Evolutionary conservation across 2,888 invertebrate genomes (phyloP).

Genomic region (Trissolcus japonicus): DNA sequence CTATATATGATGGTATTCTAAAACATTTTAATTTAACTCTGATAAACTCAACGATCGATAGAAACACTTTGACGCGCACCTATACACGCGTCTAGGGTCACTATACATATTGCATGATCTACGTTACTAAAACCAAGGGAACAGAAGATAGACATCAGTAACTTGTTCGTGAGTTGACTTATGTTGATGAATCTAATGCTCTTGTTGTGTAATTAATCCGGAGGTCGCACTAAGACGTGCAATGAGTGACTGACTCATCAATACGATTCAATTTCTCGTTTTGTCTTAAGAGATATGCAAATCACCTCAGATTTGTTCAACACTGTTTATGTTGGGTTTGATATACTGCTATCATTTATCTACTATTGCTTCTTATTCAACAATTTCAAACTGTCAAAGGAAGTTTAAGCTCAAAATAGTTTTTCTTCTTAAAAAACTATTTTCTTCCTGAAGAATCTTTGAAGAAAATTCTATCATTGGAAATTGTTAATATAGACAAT

Average conservation of each 20-base stretch:
- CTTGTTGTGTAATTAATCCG: constrained; percentile 46
- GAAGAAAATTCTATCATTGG: too few relatives aligned
- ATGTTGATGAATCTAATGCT: constrained; percentile 49
- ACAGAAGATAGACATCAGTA: constrained; percentile 27
- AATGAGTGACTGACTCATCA: constrained; percentile 33
- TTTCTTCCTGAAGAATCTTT: too few relatives aligned
- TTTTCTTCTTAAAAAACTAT: too few relatives aligned
- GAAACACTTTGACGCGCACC: constrained; percentile 32
- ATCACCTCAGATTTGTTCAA: constrained; percentile 25
- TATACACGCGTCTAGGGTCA: constrained; percentile 35
- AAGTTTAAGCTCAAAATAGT: too few relatives aligned
- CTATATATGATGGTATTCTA: constrained; percentile 19
- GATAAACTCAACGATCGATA: constrained; percentile 46
- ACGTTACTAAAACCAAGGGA: constrained; percentile 19
- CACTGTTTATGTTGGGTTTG: constrained; percentile 30
- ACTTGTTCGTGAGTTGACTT: constrained; percentile 37
- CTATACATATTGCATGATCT: constrained; percentile 43
- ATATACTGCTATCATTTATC: constrained; percentile 11
- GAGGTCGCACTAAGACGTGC: constrained; percentile 24
- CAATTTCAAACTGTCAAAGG: too few relatives aligned
- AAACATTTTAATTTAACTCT: constrained; percentile 33
- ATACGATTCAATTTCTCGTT: constrained; percentile 30
- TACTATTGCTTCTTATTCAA: too few relatives aligned
- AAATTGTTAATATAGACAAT: too few relatives aligned
- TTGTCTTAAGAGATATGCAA: constrained; percentile 29